A percentile compares a stretch with the other conserved stretches of the same genome.
phyloP scores from a whole-genome alignment of 1,140 invertebrate genomes.

The Microplitis mediator region DNA sequence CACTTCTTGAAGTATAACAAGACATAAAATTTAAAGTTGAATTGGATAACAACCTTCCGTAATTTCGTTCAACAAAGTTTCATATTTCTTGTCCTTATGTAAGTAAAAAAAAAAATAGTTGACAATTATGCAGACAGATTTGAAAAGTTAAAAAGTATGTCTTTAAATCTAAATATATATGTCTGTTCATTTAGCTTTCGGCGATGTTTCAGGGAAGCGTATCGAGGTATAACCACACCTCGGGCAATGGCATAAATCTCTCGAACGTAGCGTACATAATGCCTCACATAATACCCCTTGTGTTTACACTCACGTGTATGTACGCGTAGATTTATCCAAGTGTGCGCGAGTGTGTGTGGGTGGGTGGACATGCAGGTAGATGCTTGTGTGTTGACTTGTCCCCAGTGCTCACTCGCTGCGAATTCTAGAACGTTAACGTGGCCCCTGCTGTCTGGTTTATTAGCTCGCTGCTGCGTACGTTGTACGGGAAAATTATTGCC shows the following conservation, averaged over 20 bases:
- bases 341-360: not conserved
- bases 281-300: conserved; percentile 20
- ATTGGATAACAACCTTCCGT: too few relatives aligned
- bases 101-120: too few relatives aligned
- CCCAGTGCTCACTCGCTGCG: not conserved
- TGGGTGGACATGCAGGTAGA: not conserved
- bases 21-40: too few relatives aligned
- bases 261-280: conserved; percentile 12
- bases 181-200: not conserved
- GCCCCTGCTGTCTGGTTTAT: not conserved
- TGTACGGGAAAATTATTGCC: conserved; percentile 6
- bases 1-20: too few relatives aligned
- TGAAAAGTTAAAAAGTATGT: too few relatives aligned
- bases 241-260: conserved; percentile 16
- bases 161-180: too few relatives aligned
- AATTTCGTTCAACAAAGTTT: too few relatives aligned
- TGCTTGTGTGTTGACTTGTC: conserved; percentile 6
- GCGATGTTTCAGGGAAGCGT: conserved; percentile 5
- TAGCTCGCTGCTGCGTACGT: not conserved
- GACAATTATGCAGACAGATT: too few relatives aligned
- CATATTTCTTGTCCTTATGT: too few relatives aligned
- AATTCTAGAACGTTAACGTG: conserved; percentile 4
- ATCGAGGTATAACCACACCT: not conserved
- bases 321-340: too few relatives aligned
- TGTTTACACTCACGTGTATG: conserved; percentile 3